A percentile compares a stretch with the other conserved stretches of the same genome.
phyloP scores from a whole-genome alignment of 2,113 vertebrate species.

The Gadus chalcogrammus region DNA sequence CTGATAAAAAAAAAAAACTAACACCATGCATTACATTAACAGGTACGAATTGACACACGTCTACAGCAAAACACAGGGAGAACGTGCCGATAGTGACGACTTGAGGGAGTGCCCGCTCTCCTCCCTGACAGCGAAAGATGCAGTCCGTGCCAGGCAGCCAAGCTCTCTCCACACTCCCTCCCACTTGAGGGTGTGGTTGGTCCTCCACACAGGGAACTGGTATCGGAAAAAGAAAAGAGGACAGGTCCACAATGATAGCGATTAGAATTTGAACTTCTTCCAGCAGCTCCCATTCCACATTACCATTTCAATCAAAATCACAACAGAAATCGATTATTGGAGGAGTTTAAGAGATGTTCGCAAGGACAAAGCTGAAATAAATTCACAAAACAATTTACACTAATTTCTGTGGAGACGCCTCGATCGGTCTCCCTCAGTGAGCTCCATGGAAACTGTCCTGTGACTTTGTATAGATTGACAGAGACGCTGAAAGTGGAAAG shows the following conservation, averaged over 20 bases:
- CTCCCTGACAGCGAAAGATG: slow-evolving; percentile 89
- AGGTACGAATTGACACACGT: background rate
- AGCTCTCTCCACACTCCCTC: slow-evolving; percentile 95
- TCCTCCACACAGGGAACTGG: slow-evolving; percentile 93
- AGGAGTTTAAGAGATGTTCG: background rate
- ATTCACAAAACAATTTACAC: slow-evolving; percentile 70
- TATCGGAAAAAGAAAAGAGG: background rate
- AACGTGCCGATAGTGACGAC: slow-evolving; percentile 87
- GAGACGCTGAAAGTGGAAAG: slow-evolving; percentile 76
- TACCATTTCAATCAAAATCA: background rate
- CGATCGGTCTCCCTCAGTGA: slow-evolving; percentile 93
- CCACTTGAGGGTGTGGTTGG: slow-evolving; percentile 90
- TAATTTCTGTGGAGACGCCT: slow-evolving; percentile 86
- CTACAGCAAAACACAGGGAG: background rate
- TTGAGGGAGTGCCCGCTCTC: slow-evolving; percentile 96
- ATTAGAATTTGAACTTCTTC: slow-evolving; percentile 3
- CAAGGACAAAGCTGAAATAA: background rate
- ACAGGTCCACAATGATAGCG: background rate
- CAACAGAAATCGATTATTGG: background rate
- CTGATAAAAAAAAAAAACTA: background rate
- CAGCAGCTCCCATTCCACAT: background rate
- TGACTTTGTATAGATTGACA: slow-evolving; percentile 91
- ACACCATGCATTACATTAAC: background rate
- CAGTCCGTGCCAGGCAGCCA: slow-evolving; percentile 86
- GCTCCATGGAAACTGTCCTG: slow-evolving; percentile 98